Percentiles rank a stretch among this genome's conserved stretches.
phyloP scores from a whole-genome alignment of 64 coral and sea anemone species.

The Platygyra sinensis region DNA sequence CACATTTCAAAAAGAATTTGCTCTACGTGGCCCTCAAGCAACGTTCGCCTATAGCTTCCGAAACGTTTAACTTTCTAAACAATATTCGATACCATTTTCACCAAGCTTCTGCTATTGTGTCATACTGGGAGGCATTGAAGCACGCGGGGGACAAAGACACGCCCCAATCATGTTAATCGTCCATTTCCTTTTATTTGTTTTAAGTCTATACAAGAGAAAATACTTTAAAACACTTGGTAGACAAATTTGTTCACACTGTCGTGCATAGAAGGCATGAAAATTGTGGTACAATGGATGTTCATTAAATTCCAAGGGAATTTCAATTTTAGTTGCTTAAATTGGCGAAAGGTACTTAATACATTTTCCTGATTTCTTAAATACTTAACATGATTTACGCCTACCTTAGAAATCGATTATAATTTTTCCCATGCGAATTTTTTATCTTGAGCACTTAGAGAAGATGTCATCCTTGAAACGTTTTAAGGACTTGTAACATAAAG shows the following conservation, averaged over 20 bases:
- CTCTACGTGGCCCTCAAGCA: neutral
- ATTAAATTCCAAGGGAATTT: neutral
- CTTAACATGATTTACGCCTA: neutral
- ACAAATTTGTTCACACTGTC: neutral
- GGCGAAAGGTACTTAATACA: neutral
- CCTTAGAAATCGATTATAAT: neutral
- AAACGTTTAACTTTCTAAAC: neutral
- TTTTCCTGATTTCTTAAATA: neutral
- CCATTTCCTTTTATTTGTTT: slow-evolving; percentile 1
- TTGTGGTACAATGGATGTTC: neutral
- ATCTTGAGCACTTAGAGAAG: neutral
- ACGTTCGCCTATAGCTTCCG: neutral
- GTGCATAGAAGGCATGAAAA: neutral
- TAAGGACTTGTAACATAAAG: neutral
- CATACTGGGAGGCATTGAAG: neutral
- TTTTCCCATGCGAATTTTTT: slow-evolving; percentile 23
- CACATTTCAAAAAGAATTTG: too few relatives aligned
- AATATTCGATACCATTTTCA: neutral
- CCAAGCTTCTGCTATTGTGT: neutral
- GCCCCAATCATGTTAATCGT: neutral
- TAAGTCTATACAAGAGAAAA: neutral
- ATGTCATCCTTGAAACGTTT: slow-evolving; percentile 18
- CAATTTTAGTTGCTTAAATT: neutral
- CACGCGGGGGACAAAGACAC: neutral
- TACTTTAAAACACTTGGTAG: neutral